phyloP scores from a whole-genome alignment of 1,140 invertebrate species.

The Pentalonia nigronervosa region DNA sequence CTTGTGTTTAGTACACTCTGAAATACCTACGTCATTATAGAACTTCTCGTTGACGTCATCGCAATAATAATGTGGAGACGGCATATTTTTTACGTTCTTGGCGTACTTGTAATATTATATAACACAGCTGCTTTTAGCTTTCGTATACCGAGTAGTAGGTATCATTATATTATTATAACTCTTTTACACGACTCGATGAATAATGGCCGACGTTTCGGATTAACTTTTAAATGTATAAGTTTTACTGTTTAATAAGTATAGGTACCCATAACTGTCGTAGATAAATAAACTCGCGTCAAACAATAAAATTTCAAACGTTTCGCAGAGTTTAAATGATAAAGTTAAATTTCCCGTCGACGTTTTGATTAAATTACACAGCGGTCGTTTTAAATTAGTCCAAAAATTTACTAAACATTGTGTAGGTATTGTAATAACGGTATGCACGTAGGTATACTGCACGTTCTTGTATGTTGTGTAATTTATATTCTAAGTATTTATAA shows the following conservation, averaged over 20 bases:
- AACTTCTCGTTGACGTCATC: not conserved
- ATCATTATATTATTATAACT: not conserved
- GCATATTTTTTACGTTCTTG: not conserved
- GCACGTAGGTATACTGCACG: not conserved
- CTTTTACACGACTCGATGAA: not conserved
- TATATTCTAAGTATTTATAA: not conserved
- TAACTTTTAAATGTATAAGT: not conserved
- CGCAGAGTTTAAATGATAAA: not conserved
- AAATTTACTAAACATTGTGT: not conserved
- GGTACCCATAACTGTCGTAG: too few relatives aligned
- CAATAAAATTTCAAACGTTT: not conserved
- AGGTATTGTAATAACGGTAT: not conserved
- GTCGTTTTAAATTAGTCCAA: not conserved
- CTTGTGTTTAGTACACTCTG: not conserved
- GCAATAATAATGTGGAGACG: not conserved
- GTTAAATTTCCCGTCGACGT: not conserved
- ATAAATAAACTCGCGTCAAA: not conserved
- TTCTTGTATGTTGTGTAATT: not conserved
- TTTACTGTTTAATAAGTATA: not conserved
- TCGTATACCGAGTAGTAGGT: not conserved
- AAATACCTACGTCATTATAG: not conserved
- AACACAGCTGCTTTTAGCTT: not conserved
- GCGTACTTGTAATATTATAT: not conserved
- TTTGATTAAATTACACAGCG: slow-evolving; percentile 21
- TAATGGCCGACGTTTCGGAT: not conserved